phyloP scores from a whole-genome alignment of 2,113 vertebrate species.

The Pyrgilauda ruficollis region DNA sequence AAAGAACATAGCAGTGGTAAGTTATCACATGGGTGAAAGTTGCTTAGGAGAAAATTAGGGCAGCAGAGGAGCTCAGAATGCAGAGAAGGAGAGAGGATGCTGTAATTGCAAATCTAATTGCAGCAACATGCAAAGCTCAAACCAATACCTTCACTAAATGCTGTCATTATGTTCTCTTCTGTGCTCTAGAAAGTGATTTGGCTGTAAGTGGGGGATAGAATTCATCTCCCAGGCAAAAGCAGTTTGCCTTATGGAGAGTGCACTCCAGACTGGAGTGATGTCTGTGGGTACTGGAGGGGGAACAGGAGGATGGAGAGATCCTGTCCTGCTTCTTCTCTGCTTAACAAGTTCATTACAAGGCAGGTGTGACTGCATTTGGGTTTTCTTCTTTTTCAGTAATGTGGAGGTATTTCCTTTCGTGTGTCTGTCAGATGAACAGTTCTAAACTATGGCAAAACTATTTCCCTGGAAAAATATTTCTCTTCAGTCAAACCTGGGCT shows the following conservation, averaged over 20 bases:
- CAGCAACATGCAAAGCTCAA: not conserved
- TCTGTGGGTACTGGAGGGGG: not conserved
- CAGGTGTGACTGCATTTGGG: not conserved
- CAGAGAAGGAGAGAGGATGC: not conserved
- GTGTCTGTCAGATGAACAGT: not conserved
- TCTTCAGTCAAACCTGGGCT: not conserved
- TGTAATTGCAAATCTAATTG: conserved; percentile 10
- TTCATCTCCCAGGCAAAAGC: not conserved
- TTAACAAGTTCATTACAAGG: not conserved
- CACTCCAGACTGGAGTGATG: not conserved
- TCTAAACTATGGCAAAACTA: not conserved
- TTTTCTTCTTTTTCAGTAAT: not conserved
- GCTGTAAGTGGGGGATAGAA: not conserved
- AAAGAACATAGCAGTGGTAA: not conserved
- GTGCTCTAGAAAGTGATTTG: not conserved
- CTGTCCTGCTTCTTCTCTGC: not conserved
- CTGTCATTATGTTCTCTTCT: not conserved
- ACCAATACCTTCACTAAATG: not conserved
- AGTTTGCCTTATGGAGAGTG: not conserved
- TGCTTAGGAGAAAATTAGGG: not conserved
- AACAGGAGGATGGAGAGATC: not conserved
- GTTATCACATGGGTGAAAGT: not conserved
- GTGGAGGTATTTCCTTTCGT: not conserved
- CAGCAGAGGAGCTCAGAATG: not conserved
- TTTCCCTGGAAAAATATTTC: not conserved